Evolutionary conservation across 1,140 invertebrate genomes (phyloP).

Genomic region (honey bee (Apis mellifera)): Amel_HAv3.1 CM009944.2:1732501-1733000

Average conservation of each 20-base stretch:
- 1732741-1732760: conserved; percentile 30
- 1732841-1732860: too few species aligned
- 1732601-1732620: conserved; percentile 35
- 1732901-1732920: too few species aligned
- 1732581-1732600: not conserved
- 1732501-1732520: not conserved
- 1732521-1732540: conserved; percentile 26
- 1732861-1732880: too few species aligned
- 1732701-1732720: conserved; percentile 15
- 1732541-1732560: conserved; percentile 49
- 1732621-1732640: conserved; percentile 69
- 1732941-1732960: too few species aligned
- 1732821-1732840: conserved; percentile 2
- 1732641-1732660: conserved; percentile 71
- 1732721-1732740: conserved; percentile 56
- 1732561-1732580: not conserved
- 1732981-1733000: too few species aligned
- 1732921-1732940: too few species aligned
- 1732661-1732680: conserved; percentile 61
- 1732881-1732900: not conserved
- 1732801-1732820: not conserved
- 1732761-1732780: not conserved
- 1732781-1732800: not conserved
- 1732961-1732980: too few species aligned
- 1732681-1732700: conserved; percentile 31